A percentile compares a stretch with the other conserved stretches of the same genome.
Conservation (phyloP, 2,797 vertebrate genomes). For the Gymnopithys bicolor region DNA sequence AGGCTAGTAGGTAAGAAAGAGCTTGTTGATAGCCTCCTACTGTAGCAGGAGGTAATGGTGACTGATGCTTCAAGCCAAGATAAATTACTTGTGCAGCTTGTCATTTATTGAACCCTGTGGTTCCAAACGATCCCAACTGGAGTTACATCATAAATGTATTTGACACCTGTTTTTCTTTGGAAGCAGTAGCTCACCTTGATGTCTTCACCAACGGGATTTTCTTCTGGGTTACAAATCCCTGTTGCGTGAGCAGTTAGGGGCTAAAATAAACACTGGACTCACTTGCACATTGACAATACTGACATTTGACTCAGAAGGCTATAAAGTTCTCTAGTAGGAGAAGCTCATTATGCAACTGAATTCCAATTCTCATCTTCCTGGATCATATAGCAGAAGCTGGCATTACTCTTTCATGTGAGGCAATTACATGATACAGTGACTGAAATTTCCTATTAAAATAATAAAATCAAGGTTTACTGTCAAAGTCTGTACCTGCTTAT, state of each 20-base stretch:
- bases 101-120: conserved; percentile 29
- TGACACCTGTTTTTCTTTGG: neutral
- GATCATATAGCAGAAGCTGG: neutral
- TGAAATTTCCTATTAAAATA: conserved; percentile 39
- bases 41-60: conserved; percentile 9
- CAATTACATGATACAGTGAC: conserved; percentile 12
- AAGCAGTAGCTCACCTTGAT: neutral
- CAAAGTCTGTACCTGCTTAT: neutral
- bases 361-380: neutral
- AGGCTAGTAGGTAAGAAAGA: neutral
- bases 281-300: neutral
- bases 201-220: neutral
- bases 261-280: neutral
- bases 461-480: conserved; percentile 40
- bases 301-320: neutral
- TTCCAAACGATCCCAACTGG: neutral
- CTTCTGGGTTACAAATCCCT: neutral
- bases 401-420: conserved; percentile 18
- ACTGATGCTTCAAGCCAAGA: conserved; percentile 3
- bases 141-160: neutral
- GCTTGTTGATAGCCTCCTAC: neutral
- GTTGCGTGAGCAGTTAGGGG: neutral
- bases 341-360: neutral
- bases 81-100: conserved; percentile 12
- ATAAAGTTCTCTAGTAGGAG: neutral